Evolutionary conservation across 2,797 vertebrate genomes (phyloP).

Genomic region (Spinibarbus caldwelli): DNA sequence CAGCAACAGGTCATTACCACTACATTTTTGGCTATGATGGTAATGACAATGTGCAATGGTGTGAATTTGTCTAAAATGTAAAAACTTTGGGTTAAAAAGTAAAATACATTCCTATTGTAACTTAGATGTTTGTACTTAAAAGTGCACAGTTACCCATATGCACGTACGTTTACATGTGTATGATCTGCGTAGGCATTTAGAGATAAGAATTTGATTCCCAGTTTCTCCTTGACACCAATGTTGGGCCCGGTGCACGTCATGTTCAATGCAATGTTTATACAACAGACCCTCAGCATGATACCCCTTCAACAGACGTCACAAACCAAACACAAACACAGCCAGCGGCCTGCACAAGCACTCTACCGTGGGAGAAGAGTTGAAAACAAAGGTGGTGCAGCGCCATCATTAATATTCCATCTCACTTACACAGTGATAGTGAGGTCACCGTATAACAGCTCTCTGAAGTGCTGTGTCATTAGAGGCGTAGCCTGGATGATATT

Average conservation of each 20-base stretch:
- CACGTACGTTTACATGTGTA: background rate
- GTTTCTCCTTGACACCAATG: constrained; percentile 21
- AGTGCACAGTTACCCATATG: background rate
- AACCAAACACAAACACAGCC: constrained; percentile 43
- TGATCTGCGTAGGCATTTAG: background rate
- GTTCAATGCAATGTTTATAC: constrained; percentile 52
- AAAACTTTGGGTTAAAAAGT: background rate
- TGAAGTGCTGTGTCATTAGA: constrained; percentile 40
- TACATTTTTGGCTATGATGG: background rate
- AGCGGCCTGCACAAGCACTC: constrained; percentile 1
- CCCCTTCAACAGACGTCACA: constrained; percentile 31
- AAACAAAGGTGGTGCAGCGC: constrained; percentile 27
- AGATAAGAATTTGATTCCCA: background rate
- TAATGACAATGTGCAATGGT: background rate
- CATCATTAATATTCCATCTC: constrained; percentile 33
- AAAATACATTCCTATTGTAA: background rate
- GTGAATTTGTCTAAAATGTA: background rate
- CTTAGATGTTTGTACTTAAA: background rate
- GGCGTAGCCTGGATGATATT: constrained; percentile 32
- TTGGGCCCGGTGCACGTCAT: background rate
- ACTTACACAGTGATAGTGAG: constrained; percentile 35
- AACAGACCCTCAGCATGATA: constrained; percentile 41
- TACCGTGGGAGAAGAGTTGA: constrained; percentile 35
- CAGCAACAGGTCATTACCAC: background rate
- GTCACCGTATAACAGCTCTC: constrained; percentile 19